Base-by-base conservation (phyloP, 2,888 invertebrate species). In the Glaucopsyche alexis region DNA sequence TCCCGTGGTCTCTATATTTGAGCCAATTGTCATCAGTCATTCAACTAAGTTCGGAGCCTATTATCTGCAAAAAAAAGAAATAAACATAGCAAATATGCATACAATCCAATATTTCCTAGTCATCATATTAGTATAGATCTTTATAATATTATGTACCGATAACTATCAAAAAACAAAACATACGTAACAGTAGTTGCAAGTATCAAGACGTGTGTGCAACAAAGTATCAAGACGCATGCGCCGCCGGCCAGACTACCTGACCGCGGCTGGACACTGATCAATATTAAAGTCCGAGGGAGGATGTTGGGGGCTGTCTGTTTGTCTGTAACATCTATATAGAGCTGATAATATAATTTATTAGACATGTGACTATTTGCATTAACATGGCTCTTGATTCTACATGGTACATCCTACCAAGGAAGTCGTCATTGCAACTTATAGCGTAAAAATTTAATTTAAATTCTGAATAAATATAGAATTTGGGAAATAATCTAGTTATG, bases 181-280 rank as follows among this genome's bases (percentile, higher is more conserved):
- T 55, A 60, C 60, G 29, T 13, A 38, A 60, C 29, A 60, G 16
- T 16, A 2, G 29, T 29, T 38, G 60, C 74, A 77, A 66, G 69
- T 74, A 72, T 71, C 65, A 72, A 52, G 52, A 66, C 50, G 64
- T 42, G 52, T 67, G 69, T 74, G 78, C 77, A 79, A 77, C 76
- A 75, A 81, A 80, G 79, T 75, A 79, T 78, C 78, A 79, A 78
- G 78, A 84, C 91, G 92, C 93, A 91, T 91, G 93, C 93, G 92
- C 87, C 81, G 76, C 81, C 87, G 91, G 89, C 84, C 88, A 87
- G 86, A 85, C 90, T 91, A 93, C 93, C 93, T 93, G 93, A 93
- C 93, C 93, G 93, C 93, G 90, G 85, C 93, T 83, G 93, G 93
- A 93, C 93, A 93, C 91, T 93, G 93, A 93, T 93, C 93, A 93